Evolutionary conservation across 1,140 invertebrate species (phyloP).

Genomic region (Periplaneta americana): DNA sequence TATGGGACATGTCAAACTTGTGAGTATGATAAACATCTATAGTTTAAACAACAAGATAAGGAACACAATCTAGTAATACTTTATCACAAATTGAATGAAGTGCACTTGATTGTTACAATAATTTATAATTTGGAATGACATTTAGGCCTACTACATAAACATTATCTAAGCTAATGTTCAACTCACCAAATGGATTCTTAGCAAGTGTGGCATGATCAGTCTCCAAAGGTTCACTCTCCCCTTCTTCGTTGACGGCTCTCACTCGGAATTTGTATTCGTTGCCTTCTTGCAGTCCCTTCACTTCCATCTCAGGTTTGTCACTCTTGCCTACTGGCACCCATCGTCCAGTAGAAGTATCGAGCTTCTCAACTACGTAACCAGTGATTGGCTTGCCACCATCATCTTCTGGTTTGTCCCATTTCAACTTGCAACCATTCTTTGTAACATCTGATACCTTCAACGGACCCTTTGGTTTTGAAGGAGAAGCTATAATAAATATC

Average conservation of each 20-base stretch:
- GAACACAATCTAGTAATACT: too few relatives aligned
- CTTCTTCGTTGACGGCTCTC: slow-evolving; percentile 96
- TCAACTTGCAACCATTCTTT: slow-evolving; percentile 85
- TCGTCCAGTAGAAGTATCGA: slow-evolving; percentile 88
- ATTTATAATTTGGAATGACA: too few relatives aligned
- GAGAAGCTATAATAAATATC: slow-evolving; percentile 51
- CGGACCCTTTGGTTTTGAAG: slow-evolving; percentile 82
- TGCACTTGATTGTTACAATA: too few relatives aligned
- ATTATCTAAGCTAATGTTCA: background rate
- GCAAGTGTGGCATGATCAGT: slow-evolving; percentile 79
- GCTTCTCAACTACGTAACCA: slow-evolving; percentile 95
- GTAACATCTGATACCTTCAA: slow-evolving; percentile 90
- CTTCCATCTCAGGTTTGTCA: slow-evolving; percentile 80
- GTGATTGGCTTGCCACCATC: slow-evolving; percentile 96
- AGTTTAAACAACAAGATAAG: too few relatives aligned
- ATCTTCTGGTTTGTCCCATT: slow-evolving; percentile 97
- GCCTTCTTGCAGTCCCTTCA: slow-evolving; percentile 87
- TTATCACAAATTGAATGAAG: too few relatives aligned
- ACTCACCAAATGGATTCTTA: slow-evolving; percentile 89
- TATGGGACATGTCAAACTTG: too few relatives aligned
- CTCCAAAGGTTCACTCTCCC: slow-evolving; percentile 91
- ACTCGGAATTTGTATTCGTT: slow-evolving; percentile 96
- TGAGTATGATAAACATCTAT: too few relatives aligned
- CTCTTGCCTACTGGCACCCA: slow-evolving; percentile 85
- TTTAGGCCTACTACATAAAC: too few relatives aligned